Evolutionary conservation across 2,888 invertebrate species (phyloP).

Genomic region (Phyto melanocephala): DNA sequence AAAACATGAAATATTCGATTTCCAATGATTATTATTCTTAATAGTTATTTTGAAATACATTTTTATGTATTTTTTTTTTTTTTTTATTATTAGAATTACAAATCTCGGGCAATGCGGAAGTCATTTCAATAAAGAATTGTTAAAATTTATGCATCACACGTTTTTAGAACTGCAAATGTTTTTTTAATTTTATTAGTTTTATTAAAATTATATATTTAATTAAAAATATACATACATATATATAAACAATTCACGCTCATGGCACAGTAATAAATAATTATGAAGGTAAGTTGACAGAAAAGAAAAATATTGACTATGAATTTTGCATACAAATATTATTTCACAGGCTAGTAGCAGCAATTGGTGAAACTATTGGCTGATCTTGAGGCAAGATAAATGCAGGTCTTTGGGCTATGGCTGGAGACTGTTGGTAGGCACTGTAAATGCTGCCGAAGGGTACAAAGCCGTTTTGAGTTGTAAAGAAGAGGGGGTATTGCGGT

Average conservation of each 20-base stretch:
- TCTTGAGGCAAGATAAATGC: conserved; percentile 62
- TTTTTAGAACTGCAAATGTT: conserved; percentile 24
- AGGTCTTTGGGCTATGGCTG: conserved; percentile 63
- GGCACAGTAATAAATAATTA: not conserved
- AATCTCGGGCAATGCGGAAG: too few relatives aligned
- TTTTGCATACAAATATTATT: not conserved
- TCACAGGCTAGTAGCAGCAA: conserved; percentile 28
- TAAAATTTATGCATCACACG: conserved; percentile 32
- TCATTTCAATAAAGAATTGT: too few relatives aligned
- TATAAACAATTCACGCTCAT: not conserved
- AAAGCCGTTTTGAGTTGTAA: conserved; percentile 78
- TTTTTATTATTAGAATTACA: too few relatives aligned
- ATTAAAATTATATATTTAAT: too few relatives aligned
- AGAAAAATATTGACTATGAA: too few relatives aligned
- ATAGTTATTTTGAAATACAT: too few relatives aligned
- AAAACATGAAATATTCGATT: too few relatives aligned
- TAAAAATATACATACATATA: not conserved
- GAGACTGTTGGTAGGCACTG: conserved; percentile 66
- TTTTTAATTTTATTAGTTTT: too few relatives aligned
- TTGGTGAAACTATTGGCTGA: conserved; percentile 33
- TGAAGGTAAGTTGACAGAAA: conserved; percentile 6
- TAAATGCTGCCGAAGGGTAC: conserved; percentile 76
- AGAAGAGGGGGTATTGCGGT: conserved; percentile 68
- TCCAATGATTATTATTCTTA: too few relatives aligned
- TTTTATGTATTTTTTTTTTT: too few relatives aligned